A percentile compares a stretch with the other conserved stretches of the same genome.
phyloP scores from a whole-genome alignment of 2,113 vertebrate genomes.

The Macquaria ambigua region DNA sequence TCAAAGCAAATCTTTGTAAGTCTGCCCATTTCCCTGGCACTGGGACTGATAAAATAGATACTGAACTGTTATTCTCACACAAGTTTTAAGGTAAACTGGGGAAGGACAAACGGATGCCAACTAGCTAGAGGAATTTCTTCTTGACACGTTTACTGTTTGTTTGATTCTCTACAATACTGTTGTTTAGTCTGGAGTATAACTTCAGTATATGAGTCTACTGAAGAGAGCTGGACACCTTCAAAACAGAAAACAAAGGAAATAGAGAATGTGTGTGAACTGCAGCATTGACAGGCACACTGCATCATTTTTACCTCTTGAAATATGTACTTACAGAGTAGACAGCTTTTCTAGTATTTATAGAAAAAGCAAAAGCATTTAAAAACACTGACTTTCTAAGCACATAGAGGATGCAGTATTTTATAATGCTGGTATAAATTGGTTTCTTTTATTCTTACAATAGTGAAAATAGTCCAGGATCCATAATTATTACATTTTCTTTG shows the following conservation, averaged over 20 bases:
- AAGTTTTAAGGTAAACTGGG: constrained; percentile 17
- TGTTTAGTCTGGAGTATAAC: constrained; percentile 8
- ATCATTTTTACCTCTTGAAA: constrained; percentile 48
- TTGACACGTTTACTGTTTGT: constrained; percentile 14
- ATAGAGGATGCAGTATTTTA: background rate
- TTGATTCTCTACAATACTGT: constrained; percentile 14
- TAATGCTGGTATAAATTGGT: background rate
- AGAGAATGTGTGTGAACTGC: background rate
- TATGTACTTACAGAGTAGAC: constrained; percentile 6
- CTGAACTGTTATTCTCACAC: constrained; percentile 15
- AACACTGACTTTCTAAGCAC: background rate
- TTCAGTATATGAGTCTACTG: background rate
- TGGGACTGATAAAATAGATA: background rate
- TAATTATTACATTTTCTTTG: background rate
- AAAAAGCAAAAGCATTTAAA: background rate
- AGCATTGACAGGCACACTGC: constrained; percentile 7
- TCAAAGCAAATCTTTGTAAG: constrained; percentile 30
- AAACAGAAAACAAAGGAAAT: constrained; percentile 40
- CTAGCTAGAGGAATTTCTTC: constrained; percentile 11
- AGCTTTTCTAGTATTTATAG: constrained; percentile 16
- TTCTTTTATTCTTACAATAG: constrained; percentile 2
- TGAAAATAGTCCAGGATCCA: background rate
- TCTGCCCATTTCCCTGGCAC: constrained; percentile 15
- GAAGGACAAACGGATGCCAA: constrained; percentile 15
- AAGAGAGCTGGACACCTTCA: constrained; percentile 28